Percentiles rank a stretch among this genome's conserved stretches.
Evolutionary conservation across 2,888 invertebrate genomes (phyloP).

Genomic region (Steinernema carpocapsae): DNA sequence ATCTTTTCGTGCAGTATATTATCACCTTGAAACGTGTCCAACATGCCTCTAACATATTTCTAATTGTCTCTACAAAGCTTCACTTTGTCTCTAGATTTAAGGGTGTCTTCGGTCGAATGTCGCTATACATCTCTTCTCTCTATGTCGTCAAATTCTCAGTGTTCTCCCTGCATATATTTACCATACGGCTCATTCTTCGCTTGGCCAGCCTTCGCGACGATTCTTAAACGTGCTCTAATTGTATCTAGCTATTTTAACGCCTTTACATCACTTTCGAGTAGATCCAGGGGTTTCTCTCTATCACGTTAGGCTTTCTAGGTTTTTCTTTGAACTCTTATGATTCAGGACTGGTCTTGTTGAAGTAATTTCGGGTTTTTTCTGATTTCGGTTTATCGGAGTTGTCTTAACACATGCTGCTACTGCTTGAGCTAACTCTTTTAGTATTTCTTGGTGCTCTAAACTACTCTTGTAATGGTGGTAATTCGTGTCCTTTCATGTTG

Average conservation of each 20-base stretch:
- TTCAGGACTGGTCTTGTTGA: conserved; percentile 35
- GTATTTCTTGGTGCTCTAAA: conserved; percentile 17
- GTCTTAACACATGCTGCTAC: conserved; percentile 25
- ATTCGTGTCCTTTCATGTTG: conserved; percentile 19
- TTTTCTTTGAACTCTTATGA: neutral
- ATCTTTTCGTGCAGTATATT: conserved; percentile 20
- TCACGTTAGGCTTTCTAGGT: conserved; percentile 3
- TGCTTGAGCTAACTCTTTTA: conserved; percentile 24
- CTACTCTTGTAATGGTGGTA: conserved; percentile 6
- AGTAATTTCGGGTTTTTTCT: conserved; percentile 28
- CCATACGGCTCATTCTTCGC: conserved; percentile 32
- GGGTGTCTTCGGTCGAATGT: conserved; percentile 29
- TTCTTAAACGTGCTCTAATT: conserved; percentile 20
- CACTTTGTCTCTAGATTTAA: conserved; percentile 34
- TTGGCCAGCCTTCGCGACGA: conserved; percentile 22
- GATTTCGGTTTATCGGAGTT: conserved; percentile 30
- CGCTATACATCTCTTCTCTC: conserved; percentile 23
- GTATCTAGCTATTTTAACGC: conserved; percentile 22
- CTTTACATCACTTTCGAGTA: neutral
- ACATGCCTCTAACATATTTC: conserved; percentile 34
- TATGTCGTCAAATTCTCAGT: conserved; percentile 28
- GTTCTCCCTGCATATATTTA: conserved; percentile 20
- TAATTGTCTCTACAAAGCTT: conserved; percentile 30
- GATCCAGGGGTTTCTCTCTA: conserved; percentile 19
- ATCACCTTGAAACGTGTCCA: conserved; percentile 21